These are phyloP conservation scores for Strigamia transsilvanica DNA, from an alignment of 2,888 invertebrate genomes.

Conservation along the genomic window DNA sequence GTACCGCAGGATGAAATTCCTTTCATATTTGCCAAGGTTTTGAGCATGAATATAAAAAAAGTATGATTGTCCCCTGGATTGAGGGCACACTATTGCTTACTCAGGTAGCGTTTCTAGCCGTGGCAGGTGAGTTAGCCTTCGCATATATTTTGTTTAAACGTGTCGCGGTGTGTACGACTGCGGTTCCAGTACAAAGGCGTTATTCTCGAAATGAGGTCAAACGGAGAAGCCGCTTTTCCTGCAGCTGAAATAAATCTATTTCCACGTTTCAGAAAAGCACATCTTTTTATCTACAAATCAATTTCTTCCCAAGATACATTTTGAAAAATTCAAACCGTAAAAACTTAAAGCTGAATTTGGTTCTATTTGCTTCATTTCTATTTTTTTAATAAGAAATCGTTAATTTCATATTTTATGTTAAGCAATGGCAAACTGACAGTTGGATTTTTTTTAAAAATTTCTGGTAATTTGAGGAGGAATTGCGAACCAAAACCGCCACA, in stretches of 20 bases:
- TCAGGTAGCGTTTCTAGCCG: slow-evolving; percentile 22
- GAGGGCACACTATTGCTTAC: slow-evolving; percentile 1
- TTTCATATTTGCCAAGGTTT: slow-evolving; percentile 23
- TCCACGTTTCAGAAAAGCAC: not conserved
- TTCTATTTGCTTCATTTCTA: too few relatives aligned
- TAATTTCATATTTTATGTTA: too few relatives aligned
- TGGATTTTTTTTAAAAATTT: too few relatives aligned
- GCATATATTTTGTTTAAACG: not conserved
- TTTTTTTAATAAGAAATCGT: too few relatives aligned
- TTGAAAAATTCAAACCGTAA: too few relatives aligned
- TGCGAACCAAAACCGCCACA: not conserved
- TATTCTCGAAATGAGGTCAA: slow-evolving; percentile 35
- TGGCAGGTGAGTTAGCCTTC: slow-evolving; percentile 39
- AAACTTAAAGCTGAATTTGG: too few relatives aligned
- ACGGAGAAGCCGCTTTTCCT: not conserved
- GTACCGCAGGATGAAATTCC: slow-evolving; percentile 28
- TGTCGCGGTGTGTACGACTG: not conserved
- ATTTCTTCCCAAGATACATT: too few relatives aligned
- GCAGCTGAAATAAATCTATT: not conserved
- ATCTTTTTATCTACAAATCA: too few relatives aligned
- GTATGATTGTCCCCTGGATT: slow-evolving; percentile 1
- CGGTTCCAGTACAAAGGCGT: slow-evolving; percentile 35
- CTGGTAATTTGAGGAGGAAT: not conserved
- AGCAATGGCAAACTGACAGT: too few relatives aligned
- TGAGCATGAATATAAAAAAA: slow-evolving; percentile 7